A percentile compares a stretch with the other conserved stretches of the same genome.
Evolutionary conservation across 2,888 invertebrate species (phyloP).

Genomic region (Morinoia aosen): DNA sequence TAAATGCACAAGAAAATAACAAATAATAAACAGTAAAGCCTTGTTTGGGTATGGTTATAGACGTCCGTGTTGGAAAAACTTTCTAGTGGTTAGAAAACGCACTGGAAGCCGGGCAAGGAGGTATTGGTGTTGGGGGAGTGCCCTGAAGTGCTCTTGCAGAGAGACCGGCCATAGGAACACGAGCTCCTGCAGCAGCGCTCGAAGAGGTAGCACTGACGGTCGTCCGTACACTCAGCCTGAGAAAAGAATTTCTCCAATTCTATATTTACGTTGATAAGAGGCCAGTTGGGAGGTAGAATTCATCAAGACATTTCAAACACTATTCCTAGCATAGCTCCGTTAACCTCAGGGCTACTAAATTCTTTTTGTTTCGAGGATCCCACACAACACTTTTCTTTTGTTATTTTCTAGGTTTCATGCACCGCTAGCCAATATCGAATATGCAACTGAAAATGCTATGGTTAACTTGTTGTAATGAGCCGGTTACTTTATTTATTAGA

Average conservation of each 20-base stretch:
- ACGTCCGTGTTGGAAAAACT: not conserved
- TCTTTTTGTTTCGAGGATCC: no score
- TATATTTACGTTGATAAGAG: not conserved
- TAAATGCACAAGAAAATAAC: no score
- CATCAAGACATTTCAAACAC: not conserved
- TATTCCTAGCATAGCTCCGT: not conserved
- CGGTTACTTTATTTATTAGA: no score
- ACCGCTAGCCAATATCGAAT: no score
- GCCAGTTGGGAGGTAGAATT: not conserved
- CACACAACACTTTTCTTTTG: no score
- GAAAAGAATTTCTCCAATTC: not conserved
- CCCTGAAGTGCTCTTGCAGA: not conserved
- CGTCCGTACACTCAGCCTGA: not conserved
- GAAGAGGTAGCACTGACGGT: conserved; percentile 41
- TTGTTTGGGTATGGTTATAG: not conserved
- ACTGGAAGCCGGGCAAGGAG: not conserved
- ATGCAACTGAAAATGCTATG: no score
- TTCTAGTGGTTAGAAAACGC: not conserved
- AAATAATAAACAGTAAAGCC: no score
- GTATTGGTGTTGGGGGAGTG: not conserved
- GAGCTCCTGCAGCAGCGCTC: not conserved
- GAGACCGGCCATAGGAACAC: not conserved
- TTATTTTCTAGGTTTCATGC: no score
- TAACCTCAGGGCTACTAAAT: no score
- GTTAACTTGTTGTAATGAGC: no score